Base-by-base conservation (phyloP, 2,113 vertebrate species). In the Emydura subglobosa region DNA sequence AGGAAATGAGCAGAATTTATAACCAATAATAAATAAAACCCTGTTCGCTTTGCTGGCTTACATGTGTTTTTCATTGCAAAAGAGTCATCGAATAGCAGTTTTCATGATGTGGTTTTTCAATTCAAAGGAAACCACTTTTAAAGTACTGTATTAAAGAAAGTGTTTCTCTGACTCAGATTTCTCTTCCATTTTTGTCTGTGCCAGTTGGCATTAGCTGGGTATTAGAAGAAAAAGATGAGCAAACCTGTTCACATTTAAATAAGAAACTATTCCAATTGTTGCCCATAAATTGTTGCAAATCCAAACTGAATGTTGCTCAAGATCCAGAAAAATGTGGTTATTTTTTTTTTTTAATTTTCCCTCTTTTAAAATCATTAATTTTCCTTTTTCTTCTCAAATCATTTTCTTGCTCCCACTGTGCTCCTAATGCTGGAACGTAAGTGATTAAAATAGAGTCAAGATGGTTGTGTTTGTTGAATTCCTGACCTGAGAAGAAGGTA, bases 111-210 rank as follows among this genome's bases (percentile, higher is more conserved):
- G 74, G 78, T 79, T 95, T 95, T 86, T 81, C 90, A 79, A 74
- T 88, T 90, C 90, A 92, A 94, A 61, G 86, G 95, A 96, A 96
- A 96, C 83, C 81, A 61, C 7, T 10, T 86, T 97, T 94, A 95
- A 95, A 81, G 81, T 91, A 89, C 50, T 94, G 86, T 94, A 91
- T 92, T 91, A 94, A 95, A 94, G 82, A 95, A 91, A 95, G 92
- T 85, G 80, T 89, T 95, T 57, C 90, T 92, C 83, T 87, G 83
- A 89, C 92, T 96, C 88, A n/a, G 49, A 51, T 81, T 96, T 92
- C 86, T 93, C 78, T 82, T 86, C 86, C 88, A 89, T 85, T 86
- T 83, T 94, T 86, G 50, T 61, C 51, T 59, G 57, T 59, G 90
- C 81, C 95, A 95, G 34, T 86, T 95, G 88, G 92, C 91, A 81